Evolutionary conservation across 1,140 invertebrate genomes (phyloP), one percentile per base, ranked within the genome.

Genomic region (Euura lappo): DNA sequence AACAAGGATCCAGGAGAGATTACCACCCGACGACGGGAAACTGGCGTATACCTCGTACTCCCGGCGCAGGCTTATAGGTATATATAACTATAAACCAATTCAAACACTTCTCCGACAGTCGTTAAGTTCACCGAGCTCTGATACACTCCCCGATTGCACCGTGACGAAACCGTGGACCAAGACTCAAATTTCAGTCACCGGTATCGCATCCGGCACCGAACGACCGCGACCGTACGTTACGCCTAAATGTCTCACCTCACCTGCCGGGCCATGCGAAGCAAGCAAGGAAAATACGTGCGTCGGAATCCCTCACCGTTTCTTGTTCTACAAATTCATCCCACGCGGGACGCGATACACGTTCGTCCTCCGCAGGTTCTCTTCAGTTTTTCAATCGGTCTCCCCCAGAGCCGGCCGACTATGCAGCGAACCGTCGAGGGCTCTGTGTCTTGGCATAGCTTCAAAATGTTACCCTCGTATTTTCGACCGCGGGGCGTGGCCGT

Each of bases 391-490:
- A 28, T 28, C 28, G 28, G 28, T 28, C 28, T 28, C 28, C 28
- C 28, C 28, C 28, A 28, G 28, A 28, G 51, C 10, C 8, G 51
- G 51, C 51, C 8, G 51, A 60, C 51, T 60, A 5, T 60, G 51
- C 51, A 60, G 51, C 51, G 51, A 8, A 28, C 28, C 8, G 51
- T 60, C 51, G 51, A 60, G 28, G 28, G 42, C 8, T 4, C 8
- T 68, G 66, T 68, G 44, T 68, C 66, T 68, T 68, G 28, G 66
- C 66, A 44, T 68, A 44, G 66, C 44, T 42, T 68, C 13, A 68
- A 68, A 68, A 68, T 28, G 66, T 60, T 60, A 60, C 66, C 28
- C 66, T 68, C 66, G 66, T 68, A 68, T 44, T 68, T 68, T 68
- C 66, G 66, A 68, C 66, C 10, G 11, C 66, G 44, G 66, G 66